Conservation (phyloP, 2,888 invertebrate species). For the Coelogynopora nodosa region DNA sequence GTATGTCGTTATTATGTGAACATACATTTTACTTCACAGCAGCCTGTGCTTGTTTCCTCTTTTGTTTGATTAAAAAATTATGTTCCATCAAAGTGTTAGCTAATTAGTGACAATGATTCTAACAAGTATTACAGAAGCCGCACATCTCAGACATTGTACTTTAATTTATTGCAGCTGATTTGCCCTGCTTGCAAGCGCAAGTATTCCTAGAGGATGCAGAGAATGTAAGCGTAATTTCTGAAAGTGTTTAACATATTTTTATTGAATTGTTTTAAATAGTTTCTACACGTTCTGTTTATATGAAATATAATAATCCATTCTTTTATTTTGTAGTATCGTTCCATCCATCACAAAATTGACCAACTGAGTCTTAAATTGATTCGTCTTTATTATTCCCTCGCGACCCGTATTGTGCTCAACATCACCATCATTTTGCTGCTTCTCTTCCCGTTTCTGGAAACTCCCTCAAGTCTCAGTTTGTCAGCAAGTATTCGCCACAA, state of each 20-base stretch:
- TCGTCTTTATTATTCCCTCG: conserved; percentile 53
- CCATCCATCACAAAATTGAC: conserved; percentile 57
- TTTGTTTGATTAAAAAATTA: no score
- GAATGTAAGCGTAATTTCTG: conserved; percentile 50
- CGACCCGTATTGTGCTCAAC: conserved; percentile 52
- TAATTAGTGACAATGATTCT: no score
- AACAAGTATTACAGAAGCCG: no score
- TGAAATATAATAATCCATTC: no score
- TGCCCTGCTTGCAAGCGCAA: conserved; percentile 53
- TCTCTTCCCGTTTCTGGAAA: conserved; percentile 57
- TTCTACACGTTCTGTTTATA: no score
- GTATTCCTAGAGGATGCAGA: conserved; percentile 58
- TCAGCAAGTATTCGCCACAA: background rate
- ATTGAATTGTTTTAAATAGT: no score
- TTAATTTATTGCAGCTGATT: conserved; percentile 50
- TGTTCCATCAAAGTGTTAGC: no score
- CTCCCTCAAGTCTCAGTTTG: conserved; percentile 55
- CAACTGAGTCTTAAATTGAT: conserved; percentile 52
- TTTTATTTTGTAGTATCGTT: conserved; percentile 54
- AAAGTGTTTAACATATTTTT: no score
- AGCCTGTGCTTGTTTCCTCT: no score
- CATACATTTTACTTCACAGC: no score
- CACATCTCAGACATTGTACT: no score
- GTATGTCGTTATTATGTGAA: background rate
- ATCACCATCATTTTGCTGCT: conserved; percentile 54